Evolutionary conservation across 2,888 invertebrate genomes (phyloP).

Genomic region (Oligia fasciuncula): DNA sequence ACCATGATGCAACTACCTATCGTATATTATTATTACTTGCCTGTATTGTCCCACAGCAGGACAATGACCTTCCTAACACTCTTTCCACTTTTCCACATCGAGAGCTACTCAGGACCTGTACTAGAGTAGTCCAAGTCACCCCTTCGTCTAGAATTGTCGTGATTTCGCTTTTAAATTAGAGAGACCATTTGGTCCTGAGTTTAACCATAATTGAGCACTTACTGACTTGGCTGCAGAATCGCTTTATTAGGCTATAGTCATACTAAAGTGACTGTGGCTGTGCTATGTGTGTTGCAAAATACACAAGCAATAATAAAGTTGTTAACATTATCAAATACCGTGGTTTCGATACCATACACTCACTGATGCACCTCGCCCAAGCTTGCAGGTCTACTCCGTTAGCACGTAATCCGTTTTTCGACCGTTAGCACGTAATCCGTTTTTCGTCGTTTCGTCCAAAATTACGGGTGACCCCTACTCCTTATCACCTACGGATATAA

Average conservation of each 20-base stretch:
- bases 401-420: too few species aligned
- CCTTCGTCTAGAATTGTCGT: not conserved
- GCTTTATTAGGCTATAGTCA: not conserved
- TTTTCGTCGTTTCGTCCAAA: too few species aligned
- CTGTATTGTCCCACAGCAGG: not conserved
- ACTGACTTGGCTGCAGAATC: not conserved
- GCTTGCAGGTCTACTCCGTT: not conserved
- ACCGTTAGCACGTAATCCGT: too few species aligned
- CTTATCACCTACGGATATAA: too few species aligned
- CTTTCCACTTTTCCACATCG: not conserved
- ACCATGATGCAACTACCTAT: not conserved
- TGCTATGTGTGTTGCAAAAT: not conserved
- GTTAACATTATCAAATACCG: not conserved
- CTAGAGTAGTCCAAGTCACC: not conserved
- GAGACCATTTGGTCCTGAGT: not conserved
- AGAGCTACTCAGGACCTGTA: not conserved
- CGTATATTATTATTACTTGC: not conserved
- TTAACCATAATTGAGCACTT: not conserved
- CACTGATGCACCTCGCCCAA: not conserved
- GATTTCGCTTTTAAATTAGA: not conserved
- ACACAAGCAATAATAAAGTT: too few species aligned
- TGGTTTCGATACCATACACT: not conserved
- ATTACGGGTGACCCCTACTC: too few species aligned
- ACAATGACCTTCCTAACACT: accelerated
- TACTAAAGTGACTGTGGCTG: not conserved